Evolutionary conservation across 2,888 invertebrate species (phyloP).

Genomic region (Clitarchus hookeri): DNA sequence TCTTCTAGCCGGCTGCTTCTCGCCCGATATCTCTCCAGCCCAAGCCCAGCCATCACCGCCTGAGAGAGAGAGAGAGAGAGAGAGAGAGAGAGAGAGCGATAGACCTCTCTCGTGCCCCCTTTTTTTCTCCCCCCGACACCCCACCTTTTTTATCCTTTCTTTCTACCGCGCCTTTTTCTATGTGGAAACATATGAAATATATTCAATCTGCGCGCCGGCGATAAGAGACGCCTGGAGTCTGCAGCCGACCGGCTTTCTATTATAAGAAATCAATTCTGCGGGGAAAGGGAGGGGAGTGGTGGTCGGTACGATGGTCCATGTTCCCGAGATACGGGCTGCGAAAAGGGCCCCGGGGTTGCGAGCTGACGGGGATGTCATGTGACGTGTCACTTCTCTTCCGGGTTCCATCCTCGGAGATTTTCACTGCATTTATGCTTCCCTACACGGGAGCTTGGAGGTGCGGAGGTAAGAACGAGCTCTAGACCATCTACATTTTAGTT

Average conservation of each 20-base stretch:
- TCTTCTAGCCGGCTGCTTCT: conserved; percentile 40
- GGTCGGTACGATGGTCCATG: conserved; percentile 38
- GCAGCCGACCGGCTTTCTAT: conserved; percentile 48
- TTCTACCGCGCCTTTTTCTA: conserved; percentile 48
- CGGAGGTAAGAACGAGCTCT: not conserved
- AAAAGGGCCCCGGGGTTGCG: not conserved
- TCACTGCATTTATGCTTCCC: not conserved
- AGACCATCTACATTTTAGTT: not conserved
- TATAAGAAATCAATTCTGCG: conserved; percentile 51
- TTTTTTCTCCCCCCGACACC: not conserved
- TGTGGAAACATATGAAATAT: conserved; percentile 67
- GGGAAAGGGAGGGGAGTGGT: conserved; percentile 32
- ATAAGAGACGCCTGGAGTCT: conserved; percentile 58
- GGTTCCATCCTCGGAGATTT: not conserved
- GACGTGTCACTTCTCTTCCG: not conserved
- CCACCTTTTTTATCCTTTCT: not conserved
- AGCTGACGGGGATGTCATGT: conserved; percentile 24
- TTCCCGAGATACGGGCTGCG: conserved; percentile 12
- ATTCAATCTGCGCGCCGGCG: conserved; percentile 69
- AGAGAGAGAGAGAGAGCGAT: conserved; percentile 47
- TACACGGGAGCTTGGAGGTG: not conserved
- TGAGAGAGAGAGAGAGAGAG: conserved; percentile 42
- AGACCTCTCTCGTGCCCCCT: conserved; percentile 41
- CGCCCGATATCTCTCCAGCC: conserved; percentile 34
- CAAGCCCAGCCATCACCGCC: conserved; percentile 31